phyloP scores from a whole-genome alignment of 2,888 invertebrate species.

The Pomacea canaliculata region DNA sequence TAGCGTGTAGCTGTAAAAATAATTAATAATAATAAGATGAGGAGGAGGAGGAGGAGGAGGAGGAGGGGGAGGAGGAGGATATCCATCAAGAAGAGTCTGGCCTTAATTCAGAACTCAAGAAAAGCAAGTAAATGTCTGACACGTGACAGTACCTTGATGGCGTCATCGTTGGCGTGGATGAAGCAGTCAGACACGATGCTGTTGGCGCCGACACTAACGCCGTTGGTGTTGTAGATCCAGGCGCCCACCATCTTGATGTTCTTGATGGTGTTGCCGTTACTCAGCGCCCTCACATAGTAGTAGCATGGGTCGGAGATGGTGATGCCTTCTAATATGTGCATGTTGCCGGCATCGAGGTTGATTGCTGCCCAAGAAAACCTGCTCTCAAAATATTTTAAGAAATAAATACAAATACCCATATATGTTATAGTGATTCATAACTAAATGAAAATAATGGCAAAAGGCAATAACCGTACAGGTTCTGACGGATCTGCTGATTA shows the following conservation, averaged over 20 bases:
- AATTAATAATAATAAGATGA: too few species aligned
- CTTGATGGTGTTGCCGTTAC: conserved; percentile 16
- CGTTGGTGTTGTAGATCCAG: conserved; percentile 30
- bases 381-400: not conserved
- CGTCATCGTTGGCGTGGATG: conserved; percentile 31
- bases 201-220: conserved; percentile 22
- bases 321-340: conserved; percentile 27
- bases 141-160: conserved; percentile 24
- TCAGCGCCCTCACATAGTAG: conserved; percentile 14
- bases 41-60: too few species aligned
- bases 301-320: conserved; percentile 19
- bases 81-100: too few species aligned
- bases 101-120: too few species aligned
- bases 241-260: conserved; percentile 28
- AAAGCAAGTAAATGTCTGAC: too few species aligned
- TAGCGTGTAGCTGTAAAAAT: conserved; percentile 18
- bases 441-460: too few species aligned
- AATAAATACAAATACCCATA: too few species aligned
- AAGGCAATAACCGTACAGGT: too few species aligned
- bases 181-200: conserved; percentile 27
- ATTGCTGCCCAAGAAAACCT: conserved; percentile 18
- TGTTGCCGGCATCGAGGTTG: conserved; percentile 25
- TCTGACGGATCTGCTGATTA: too few species aligned
- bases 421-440: too few species aligned
- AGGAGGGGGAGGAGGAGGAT: too few species aligned